Percentiles rank a stretch among this genome's conserved stretches.
These are phyloP conservation scores for Sula dactylatra DNA, from an alignment of 2,113 vertebrate species.

Conservation along the genomic window DNA sequence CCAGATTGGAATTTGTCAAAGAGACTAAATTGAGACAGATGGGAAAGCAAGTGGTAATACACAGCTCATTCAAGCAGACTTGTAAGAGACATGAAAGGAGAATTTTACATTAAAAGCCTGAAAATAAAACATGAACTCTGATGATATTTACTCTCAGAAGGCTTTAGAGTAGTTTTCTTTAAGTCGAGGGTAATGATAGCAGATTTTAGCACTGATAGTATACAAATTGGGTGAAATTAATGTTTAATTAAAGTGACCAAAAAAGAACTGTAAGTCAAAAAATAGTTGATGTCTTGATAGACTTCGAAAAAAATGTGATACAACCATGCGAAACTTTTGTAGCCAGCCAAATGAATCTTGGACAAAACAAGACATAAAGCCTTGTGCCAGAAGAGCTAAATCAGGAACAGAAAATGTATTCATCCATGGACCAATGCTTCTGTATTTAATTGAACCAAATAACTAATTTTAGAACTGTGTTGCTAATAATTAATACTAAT, in stretches of 20 bases:
- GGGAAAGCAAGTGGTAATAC: constrained; percentile 42
- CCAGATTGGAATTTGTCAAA: constrained; percentile 57
- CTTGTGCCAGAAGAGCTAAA: constrained; percentile 30
- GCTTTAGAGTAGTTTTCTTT: constrained; percentile 14
- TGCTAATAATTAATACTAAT: background rate
- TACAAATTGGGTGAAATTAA: background rate
- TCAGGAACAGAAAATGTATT: background rate
- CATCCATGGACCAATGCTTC: background rate
- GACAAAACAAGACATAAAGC: constrained; percentile 23
- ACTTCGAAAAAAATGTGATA: background rate
- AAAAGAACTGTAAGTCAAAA: constrained; percentile 9
- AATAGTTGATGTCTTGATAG: constrained; percentile 20
- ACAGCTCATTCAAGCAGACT: constrained; percentile 53
- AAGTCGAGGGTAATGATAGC: background rate
- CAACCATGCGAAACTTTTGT: background rate
- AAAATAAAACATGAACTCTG: constrained; percentile 36
- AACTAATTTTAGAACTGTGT: background rate
- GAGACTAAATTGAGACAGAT: constrained; percentile 48
- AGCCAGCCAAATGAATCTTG: constrained; percentile 31
- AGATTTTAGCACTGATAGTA: background rate
- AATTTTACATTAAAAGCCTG: constrained; percentile 35
- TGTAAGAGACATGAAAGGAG: constrained; percentile 54
- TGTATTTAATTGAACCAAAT: background rate
- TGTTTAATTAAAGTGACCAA: background rate
- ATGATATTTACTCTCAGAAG: constrained; percentile 18